Evolutionary conservation across 2,888 invertebrate species (phyloP), one percentile per base, ranked within the genome.

Genomic region (Harpalus rufipes): DNA sequence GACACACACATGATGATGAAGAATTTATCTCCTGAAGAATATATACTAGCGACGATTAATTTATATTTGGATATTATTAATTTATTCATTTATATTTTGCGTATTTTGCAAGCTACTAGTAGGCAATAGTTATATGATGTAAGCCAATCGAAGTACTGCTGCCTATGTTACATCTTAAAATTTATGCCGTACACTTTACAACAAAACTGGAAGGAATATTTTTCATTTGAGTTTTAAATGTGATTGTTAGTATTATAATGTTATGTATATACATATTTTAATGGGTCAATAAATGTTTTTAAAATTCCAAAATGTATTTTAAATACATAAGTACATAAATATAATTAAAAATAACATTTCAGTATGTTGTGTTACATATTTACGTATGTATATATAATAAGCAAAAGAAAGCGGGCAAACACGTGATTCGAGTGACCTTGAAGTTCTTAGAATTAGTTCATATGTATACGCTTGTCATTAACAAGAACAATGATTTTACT

Each of bases 61-160:
- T 92, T 97, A 63, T 97, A 97, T 90, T 92, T 97, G 92, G 97
- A 97, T 89, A 96, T 97, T 85, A 92, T 97, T 87, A 97, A 97
- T 91, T 91, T 97, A 86, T 97, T 97, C 92, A 89, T 97, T 16
- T 94, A 96, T 90, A 95, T 97, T 87, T 92, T 97, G 84, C 93
- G 96, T 85, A 94, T 96, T 87, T 92, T 97, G 81, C 94, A 94
- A 86, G 94, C 93, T 84, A 86, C 93, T 51, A 93, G 92, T 88
- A 91, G 92, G 86, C 92, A 93, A 88, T 93, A 92, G 88, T 0
- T 90, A 89, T 16, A 80, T 18, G 80, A 68, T 44, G 12, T n/a
- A 32, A 68, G 68, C 32, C 68, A 68, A 10, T 39, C 5, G n/a
- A 68, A 25, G 12, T 41, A 44, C 44, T 78, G 58, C 18, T 59